Conservation (phyloP, 2,113 vertebrate species). For the Apeltes quadracus region DNA sequence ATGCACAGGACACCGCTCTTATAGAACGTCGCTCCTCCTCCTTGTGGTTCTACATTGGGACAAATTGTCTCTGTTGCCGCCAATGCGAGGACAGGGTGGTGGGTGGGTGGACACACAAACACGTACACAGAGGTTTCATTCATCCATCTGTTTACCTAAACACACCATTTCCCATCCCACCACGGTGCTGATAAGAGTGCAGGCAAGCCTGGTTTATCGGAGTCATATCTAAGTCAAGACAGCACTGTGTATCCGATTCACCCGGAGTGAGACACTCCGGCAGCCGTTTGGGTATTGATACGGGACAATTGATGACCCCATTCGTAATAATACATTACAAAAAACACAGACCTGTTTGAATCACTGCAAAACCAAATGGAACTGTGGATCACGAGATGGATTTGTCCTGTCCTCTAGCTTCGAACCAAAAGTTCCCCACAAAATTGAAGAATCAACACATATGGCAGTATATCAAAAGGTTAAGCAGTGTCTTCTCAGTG, state of each 20-base stretch:
- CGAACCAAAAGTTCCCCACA: background rate
- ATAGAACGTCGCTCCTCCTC: background rate
- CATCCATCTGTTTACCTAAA: slow-evolving; percentile 54
- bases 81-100: slow-evolving; percentile 19
- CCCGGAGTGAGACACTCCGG: background rate
- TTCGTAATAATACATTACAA: background rate
- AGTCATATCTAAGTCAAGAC: slow-evolving; percentile 36
- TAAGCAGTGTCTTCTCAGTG: background rate
- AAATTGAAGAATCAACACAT: background rate
- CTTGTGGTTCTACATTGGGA: slow-evolving; percentile 13
- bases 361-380: background rate
- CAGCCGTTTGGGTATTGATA: background rate
- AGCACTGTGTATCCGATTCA: slow-evolving; percentile 10
- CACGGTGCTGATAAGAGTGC: slow-evolving; percentile 21
- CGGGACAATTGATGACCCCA: background rate
- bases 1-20: slow-evolving; percentile 37
- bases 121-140: slow-evolving; percentile 47
- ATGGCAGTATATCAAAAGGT: background rate
- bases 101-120: background rate
- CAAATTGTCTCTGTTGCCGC: slow-evolving; percentile 42
- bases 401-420: background rate
- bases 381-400: background rate
- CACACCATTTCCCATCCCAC: slow-evolving; percentile 21
- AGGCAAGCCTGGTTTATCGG: slow-evolving; percentile 16
- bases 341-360: background rate